Evolutionary conservation across 2,797 vertebrate genomes (phyloP), one percentile per base, ranked within the genome.

Genomic region (Myotis vivesi): DNA sequence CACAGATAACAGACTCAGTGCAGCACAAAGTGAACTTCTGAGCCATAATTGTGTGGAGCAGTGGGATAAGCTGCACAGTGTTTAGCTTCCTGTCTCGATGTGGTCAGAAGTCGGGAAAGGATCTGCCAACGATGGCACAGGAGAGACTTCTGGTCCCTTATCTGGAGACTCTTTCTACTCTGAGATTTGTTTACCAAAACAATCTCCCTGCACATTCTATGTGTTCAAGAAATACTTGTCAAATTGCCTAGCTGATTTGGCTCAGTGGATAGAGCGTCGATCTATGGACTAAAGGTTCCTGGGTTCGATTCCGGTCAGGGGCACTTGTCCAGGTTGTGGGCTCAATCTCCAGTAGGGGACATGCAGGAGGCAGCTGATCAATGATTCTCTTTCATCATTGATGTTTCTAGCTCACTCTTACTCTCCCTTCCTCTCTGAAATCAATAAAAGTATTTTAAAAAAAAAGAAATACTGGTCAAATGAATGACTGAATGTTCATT

Each of bases 151-250:
- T 5, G 17, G 49, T 28, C 51, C 55, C 51, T 71, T 68, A 80
- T 41, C 6, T 20, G 20, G 6, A 25, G n/a, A 28, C 23, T 93
- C 36, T 68, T 49, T 46, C 51, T 41, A 51, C 28, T 62, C 77
- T 82, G 36, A 73, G 73, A 91, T 46, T 69, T 87, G 77, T 62
- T 68, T 55, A 79, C 33, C 55, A 72, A 68, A 93, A 92, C 69
- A 44, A 68, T 84, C 46, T 92, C 38, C 44, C 22, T 41, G 80
- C 17, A 75, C 51, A 66, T 57, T 83, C 55, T 44, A 44, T 57
- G 5, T 44, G 30, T 68, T 89, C 55, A 49, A 5, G n/a, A 79
- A 90, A 49, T 71, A 94, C 46, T 59, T 83, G 12, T 46, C 28
- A 16, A 30, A 62, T 62, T 7, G 59, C 28, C 28, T 28, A 30